Conservation (phyloP, 1,140 invertebrate genomes). For the Drosophila elegans region DNA sequence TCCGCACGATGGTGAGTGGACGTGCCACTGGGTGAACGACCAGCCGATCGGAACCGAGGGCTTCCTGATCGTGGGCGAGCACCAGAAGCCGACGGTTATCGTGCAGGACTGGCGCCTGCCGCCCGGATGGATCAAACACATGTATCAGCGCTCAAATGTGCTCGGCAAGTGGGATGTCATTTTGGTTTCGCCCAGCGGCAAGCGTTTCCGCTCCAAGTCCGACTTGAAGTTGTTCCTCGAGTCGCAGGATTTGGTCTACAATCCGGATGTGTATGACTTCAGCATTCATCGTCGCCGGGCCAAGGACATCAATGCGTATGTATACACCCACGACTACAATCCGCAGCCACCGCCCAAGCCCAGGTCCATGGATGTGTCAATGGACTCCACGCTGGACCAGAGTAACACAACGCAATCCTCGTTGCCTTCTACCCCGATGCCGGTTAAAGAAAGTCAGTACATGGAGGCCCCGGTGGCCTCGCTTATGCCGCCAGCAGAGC, state of each 20-base stretch:
- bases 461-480: constrained; percentile 76
- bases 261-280: constrained; percentile 87
- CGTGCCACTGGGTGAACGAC: constrained; percentile 88
- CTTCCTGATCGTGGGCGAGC: constrained; percentile 84
- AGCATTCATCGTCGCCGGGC: constrained; percentile 86
- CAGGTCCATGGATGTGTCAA: constrained; percentile 49
- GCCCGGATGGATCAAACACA: constrained; percentile 90
- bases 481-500: constrained; percentile 70
- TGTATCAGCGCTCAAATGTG: constrained; percentile 89
- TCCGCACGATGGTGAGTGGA: constrained; percentile 86
- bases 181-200: constrained; percentile 88
- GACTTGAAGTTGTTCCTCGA: constrained; percentile 87
- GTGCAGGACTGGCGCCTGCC: constrained; percentile 90
- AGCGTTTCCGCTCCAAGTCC: constrained; percentile 87
- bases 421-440: constrained; percentile 29
- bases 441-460: constrained; percentile 64
- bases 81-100: constrained; percentile 87
- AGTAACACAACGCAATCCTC: constrained; percentile 37
- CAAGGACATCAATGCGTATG: constrained; percentile 86
- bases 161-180: constrained; percentile 93
- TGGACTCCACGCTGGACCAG: constrained; percentile 46
- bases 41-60: constrained; percentile 87
- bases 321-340: constrained; percentile 80
- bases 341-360: constrained; percentile 68
- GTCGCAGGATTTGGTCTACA: constrained; percentile 85